A percentile compares a stretch with the other conserved stretches of the same genome.
phyloP scores from a whole-genome alignment of 1,140 invertebrate genomes.

The Muscidifurax raptorellus region DNA sequence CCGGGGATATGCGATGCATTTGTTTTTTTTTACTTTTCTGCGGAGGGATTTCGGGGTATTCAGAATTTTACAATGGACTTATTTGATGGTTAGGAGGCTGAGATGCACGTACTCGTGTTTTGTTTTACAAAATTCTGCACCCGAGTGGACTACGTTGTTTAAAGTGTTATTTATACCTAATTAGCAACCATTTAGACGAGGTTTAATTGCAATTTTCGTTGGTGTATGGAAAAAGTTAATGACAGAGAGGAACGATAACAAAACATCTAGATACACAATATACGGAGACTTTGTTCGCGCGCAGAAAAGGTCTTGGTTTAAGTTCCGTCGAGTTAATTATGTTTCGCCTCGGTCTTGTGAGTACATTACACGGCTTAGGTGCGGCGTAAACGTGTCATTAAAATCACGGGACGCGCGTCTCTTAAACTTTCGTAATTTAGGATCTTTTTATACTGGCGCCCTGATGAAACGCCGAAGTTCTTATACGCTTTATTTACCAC shows the following conservation, averaged over 20 bases:
- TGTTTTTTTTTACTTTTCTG: background rate
- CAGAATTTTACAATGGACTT: background rate
- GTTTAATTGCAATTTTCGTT: background rate
- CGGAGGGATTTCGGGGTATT: background rate
- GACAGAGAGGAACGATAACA: background rate
- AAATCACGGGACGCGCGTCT: slow-evolving; percentile 36
- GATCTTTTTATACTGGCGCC: background rate
- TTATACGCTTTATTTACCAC: background rate
- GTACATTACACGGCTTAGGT: slow-evolving; percentile 39
- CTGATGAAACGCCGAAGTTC: slow-evolving; percentile 41
- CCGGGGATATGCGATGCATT: background rate
- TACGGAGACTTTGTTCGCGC: background rate
- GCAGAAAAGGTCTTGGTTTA: slow-evolving; percentile 8
- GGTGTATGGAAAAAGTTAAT: background rate
- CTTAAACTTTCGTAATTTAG: slow-evolving; percentile 46
- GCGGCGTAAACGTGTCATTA: slow-evolving; percentile 36
- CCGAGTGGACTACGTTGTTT: no score
- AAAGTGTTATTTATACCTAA: no score
- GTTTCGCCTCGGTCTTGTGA: slow-evolving; percentile 25
- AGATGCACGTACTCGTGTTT: no score
- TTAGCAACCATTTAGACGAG: no score
- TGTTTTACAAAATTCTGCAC: no score
- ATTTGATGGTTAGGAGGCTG: no score
- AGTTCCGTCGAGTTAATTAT: slow-evolving; percentile 45
- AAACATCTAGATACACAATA: background rate